phyloP scores from a whole-genome alignment of 2,113 vertebrate genomes.

The Phocoena phocoena region DNA sequence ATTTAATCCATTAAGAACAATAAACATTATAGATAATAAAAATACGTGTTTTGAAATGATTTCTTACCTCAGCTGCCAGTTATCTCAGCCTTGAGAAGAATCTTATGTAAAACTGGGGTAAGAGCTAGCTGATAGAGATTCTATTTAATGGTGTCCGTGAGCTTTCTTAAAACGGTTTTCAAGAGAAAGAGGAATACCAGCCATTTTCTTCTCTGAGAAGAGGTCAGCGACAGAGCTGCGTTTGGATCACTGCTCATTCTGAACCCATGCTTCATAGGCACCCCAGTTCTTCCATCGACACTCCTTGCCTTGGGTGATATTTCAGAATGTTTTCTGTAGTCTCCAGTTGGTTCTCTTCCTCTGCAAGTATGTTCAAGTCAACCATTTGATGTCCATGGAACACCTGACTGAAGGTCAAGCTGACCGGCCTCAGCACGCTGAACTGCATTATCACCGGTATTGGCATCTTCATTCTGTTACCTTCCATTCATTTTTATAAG shows the following conservation, averaged over 20 bases:
- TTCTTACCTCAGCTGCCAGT: neutral
- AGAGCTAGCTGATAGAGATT: neutral
- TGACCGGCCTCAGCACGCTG: neutral
- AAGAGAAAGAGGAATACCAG: neutral
- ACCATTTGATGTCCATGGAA: neutral
- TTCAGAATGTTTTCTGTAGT: neutral
- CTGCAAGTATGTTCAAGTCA: neutral
- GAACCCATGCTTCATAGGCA: neutral
- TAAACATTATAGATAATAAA: neutral
- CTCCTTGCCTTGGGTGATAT: neutral
- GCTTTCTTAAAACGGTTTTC: conserved; percentile 25
- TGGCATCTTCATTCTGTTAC: neutral
- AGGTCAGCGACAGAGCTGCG: neutral
- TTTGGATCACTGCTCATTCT: neutral
- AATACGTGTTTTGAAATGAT: neutral
- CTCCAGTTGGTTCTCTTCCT: neutral
- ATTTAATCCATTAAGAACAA: conserved; percentile 31
- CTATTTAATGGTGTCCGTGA: neutral
- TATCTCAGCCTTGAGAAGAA: neutral
- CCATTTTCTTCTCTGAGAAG: neutral
- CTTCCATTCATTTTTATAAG: neutral
- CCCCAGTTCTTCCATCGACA: neutral
- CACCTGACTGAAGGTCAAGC: neutral
- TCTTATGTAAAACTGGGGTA: neutral
- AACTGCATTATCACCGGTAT: neutral